Conservation (phyloP, 2,797 vertebrate species). For the Heteromormyrus szaboi region DNA sequence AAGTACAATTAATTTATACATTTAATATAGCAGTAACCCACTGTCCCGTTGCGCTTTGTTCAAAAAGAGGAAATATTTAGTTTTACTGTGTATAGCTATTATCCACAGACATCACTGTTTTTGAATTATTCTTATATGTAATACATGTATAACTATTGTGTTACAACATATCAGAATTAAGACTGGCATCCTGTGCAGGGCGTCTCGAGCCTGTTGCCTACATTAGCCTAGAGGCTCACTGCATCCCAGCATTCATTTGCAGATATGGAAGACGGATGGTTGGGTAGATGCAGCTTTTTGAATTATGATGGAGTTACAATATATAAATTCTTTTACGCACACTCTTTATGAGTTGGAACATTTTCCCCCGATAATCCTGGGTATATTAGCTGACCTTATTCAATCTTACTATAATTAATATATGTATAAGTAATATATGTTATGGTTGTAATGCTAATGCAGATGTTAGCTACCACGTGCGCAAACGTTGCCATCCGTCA, state of each 20-base stretch:
- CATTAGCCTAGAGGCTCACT: not conserved
- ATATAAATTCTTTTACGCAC: not conserved
- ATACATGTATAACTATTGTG: not conserved
- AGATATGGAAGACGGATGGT: not conserved
- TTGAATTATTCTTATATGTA: not conserved
- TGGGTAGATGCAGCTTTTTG: not conserved
- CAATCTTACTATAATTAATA: not conserved
- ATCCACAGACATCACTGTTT: not conserved
- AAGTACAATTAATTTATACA: not conserved
- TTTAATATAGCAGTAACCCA: not conserved
- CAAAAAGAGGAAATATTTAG: not conserved
- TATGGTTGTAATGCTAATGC: not conserved
- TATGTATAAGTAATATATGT: not conserved
- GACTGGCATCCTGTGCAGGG: not conserved
- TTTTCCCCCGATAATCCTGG: not conserved
- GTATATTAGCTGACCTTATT: not conserved
- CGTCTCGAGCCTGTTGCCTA: not conserved
- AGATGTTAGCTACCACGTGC: not conserved
- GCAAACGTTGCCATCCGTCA: not conserved
- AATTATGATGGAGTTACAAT: not conserved
- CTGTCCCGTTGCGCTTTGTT: not conserved
- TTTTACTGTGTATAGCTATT: not conserved
- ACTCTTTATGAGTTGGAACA: not conserved
- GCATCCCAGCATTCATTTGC: not conserved
- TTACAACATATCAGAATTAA: not conserved